Conservation (phyloP, 92 coral and sea anemone genomes). For the Parazoanthus darwini region DNA sequence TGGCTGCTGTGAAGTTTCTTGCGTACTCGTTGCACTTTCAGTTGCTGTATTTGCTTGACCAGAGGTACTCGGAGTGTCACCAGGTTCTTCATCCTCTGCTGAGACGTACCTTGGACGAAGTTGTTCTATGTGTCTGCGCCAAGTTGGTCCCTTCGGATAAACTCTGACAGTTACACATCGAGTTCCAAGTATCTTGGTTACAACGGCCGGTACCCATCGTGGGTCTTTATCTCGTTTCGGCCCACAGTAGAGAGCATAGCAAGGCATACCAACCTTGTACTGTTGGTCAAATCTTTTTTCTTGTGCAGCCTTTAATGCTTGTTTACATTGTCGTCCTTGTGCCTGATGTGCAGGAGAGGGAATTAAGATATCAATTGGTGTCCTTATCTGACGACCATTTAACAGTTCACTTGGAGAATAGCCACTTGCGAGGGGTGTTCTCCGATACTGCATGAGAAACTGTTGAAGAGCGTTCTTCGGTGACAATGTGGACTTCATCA, state of each 20-base stretch:
- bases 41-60: no score
- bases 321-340: slow-evolving; percentile 16
- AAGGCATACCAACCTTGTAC: background rate
- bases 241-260: slow-evolving; percentile 34
- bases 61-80: no score
- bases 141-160: slow-evolving; percentile 24
- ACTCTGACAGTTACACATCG: slow-evolving; percentile 34
- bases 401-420: slow-evolving; percentile 32
- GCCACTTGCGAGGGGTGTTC: background rate
- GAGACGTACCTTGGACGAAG: slow-evolving; percentile 14
- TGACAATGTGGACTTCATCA: no score
- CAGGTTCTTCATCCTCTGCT: no score
- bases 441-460: background rate
- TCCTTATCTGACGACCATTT: slow-evolving; percentile 24
- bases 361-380: background rate
- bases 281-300: background rate
- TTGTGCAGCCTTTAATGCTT: slow-evolving; percentile 5
- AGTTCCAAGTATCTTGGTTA: slow-evolving; percentile 26
- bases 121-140: slow-evolving; percentile 45
- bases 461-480: background rate
- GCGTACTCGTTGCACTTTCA: no score
- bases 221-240: slow-evolving; percentile 23
- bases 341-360: slow-evolving; percentile 29
- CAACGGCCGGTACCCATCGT: slow-evolving; percentile 30
- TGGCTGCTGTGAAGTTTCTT: no score